Evolutionary conservation across 2,888 invertebrate species (phyloP), one percentile per base, ranked within the genome.

Genomic region (Tenodera sinensis): DNA sequence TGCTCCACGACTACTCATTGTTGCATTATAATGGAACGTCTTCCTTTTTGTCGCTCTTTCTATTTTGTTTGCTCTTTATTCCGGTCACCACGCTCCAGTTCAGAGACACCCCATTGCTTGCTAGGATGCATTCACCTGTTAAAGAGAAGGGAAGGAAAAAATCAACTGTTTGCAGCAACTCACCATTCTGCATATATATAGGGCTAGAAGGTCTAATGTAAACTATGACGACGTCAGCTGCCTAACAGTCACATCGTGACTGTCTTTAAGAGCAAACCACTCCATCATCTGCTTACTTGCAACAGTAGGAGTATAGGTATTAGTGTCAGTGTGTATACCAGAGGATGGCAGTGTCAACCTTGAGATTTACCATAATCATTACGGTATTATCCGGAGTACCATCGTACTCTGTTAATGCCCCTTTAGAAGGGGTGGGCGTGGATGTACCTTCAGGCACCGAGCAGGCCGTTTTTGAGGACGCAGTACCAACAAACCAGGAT

Each of bases 71-170:
- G 30, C 85, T 85, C 87, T 87, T 82, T 34, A 82, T 87, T n/a
- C 34, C 25, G 85, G 34, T 71, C 88, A 88, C 12, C 88, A 88
- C 88, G 88, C 88, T 88, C 88, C 85, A 88, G 84, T 88, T 88
- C 27, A 88, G 83, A 20, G 71, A 25, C 12, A 20, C 30, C 34
- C 85, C 54, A 71, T 84, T 30, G 28, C 28, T 30, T 28, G 28
- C 28, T 28, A 20, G 47, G 71, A 28, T 28, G 84, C 88, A 47
- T 88, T 54, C 83, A 47, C 34, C 28, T 88, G 88, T 88, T 88
- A 47, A 71, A 71, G 15, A 71, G 54, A 34, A 47, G 34, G n/a
- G 85, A 34, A 42, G 25, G 85, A 85, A 47, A 14, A 34, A 34
- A 30, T 85, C 30, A 42, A 42, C 42, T 6, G 15, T 71, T 71